Evolutionary conservation across 1,140 invertebrate species (phyloP), one percentile per base, ranked within the genome.

Genomic region (Caerostris extrusa): DNA sequence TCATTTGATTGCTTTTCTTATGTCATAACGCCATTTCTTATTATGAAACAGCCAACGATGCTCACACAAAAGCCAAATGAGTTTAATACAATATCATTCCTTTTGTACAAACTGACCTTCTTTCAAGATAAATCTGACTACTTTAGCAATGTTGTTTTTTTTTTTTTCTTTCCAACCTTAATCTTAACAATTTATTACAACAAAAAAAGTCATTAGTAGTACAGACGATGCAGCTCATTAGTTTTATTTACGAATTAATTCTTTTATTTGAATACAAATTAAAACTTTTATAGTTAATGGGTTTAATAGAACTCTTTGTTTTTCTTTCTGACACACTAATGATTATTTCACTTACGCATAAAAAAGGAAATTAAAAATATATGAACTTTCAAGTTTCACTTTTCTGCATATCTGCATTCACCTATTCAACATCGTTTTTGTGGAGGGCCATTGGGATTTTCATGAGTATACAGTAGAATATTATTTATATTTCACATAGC

Each of bases 61-160:
- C 17, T 14, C 71, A 58, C 17, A 85, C 82, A 69, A 90, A 67
- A 55, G 55, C 7, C 3, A 56, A 19, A 57, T 2, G 34, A 77
- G 17, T 71, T 5, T 56, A 90, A 69, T 53, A 8, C 7, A 82
- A 81, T 81, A 91, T 57, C 69, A 50, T 82, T 69, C n/a, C 64
- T 91, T 91, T 55, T 69, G 19, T 7, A 67, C 56, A n/a, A 34
- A 19, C 19, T 87, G 71, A 81, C 71, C 71, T 77, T 82, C n/a
- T 64, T 86, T 87, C 57, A 55, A 56, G 58, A 93, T 14, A 93
- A 60, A 83, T 55, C 56, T 83, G 19, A 17, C 53, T 61, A 19
- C 83, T 93, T 67, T 50, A 8, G 7, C 64, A 34, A 34, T 10
- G n/a, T 81, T n/a, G n/a, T n/a, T n/a, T n/a, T 81, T 81, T 57